Percentiles rank a stretch among this genome's conserved stretches.
Conservation (phyloP, 2,797 vertebrate genomes). For the Silurus lanzhouensis region DNA sequence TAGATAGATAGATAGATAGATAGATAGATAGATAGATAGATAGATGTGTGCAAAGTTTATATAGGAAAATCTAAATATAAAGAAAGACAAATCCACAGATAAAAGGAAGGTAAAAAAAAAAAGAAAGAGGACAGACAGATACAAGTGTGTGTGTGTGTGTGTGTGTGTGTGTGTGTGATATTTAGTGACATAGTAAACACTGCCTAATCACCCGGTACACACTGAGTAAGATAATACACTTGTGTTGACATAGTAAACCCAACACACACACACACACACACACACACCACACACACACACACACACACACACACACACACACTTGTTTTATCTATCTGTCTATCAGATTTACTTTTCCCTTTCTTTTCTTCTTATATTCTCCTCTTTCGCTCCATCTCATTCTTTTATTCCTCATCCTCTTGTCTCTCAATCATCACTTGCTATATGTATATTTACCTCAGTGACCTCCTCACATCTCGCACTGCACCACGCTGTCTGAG, state of each 20-base stretch:
- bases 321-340: background rate
- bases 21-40: background rate
- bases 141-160: background rate
- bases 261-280: background rate
- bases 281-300: background rate
- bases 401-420: too few relatives aligned
- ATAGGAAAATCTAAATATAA: too few relatives aligned
- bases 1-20: background rate
- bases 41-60: background rate
- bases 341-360: background rate
- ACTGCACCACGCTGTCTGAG: too few relatives aligned
- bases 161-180: background rate
- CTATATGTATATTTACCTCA: too few relatives aligned
- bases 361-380: background rate
- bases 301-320: background rate
- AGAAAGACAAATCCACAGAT: too few relatives aligned
- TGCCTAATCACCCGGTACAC: background rate
- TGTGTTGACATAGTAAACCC: background rate
- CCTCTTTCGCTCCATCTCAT: background rate
- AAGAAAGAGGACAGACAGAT: background rate
- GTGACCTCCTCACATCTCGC: too few relatives aligned
- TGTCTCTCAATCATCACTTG: too few relatives aligned
- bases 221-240: background rate
- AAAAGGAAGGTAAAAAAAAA: too few relatives aligned
- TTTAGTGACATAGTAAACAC: background rate